Base-by-base conservation (phyloP, 2,797 vertebrate genomes). In the Sebastes nivosus region DNA sequence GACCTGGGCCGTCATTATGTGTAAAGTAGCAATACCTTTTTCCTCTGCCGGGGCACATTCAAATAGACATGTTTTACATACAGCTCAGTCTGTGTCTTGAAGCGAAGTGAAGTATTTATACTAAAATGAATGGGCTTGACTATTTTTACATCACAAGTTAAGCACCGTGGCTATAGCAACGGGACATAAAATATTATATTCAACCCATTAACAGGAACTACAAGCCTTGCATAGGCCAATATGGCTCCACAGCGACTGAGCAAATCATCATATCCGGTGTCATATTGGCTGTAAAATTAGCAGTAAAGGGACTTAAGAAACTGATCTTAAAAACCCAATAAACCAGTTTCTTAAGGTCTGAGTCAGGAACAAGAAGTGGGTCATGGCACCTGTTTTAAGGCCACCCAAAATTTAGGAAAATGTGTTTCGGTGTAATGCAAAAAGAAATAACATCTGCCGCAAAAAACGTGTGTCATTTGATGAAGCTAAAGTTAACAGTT, bases 1-100 rank as follows among this genome's bases (percentile, higher is more conserved):
- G 94, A 97, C 95, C 95, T 95, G 95, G 93, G 96, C 96, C 97
- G 96, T 97, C 96, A 97, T 97, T 97, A 97, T 95, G 96, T 94
- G 88, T 96, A 97, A 96, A 95, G 93, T 86, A 93, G 89, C 92
- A 93, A 93, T 94, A 92, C 87, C 92, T 93, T 91, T 88, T 87
- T 82, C 84, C 89, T 88, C 88, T 93, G 77, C 87, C 75, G 55
- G 92, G 84, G 93, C 89, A 89, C 88, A 89, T 94, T 94, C 94
- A 90, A 87, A 93, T 78, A 84, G 89, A 91, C 85, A 89, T 89
- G 84, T 87, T 93, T 93, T 88, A 93, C 87, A 93, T 92, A 92
- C 87, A 92, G 84, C 84, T 87, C 83, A 75, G 83, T 91, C 87
- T 82, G 89, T 92, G 93, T 91, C 90, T 92, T 87, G 82, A 90